Evolutionary conservation across 1,140 invertebrate genomes (phyloP).

Genomic region (Macrocentrus cingulum): DNA sequence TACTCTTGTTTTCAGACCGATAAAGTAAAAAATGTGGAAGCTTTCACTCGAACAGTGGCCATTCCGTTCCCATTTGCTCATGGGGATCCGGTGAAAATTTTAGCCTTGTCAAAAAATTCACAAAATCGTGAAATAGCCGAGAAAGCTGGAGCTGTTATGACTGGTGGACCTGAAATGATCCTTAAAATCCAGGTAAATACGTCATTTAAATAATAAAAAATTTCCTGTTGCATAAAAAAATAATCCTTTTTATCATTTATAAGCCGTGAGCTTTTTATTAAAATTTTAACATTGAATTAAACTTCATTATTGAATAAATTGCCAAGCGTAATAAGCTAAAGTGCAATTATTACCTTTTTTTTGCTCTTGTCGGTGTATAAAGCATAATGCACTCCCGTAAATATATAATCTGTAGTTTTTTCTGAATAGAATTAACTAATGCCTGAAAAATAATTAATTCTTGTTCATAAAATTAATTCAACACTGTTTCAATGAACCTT

Average conservation of each 20-base stretch:
- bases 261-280: too few relatives aligned
- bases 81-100: slow-evolving; percentile 64
- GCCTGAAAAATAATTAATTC: background rate
- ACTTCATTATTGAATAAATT: too few relatives aligned
- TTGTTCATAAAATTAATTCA: background rate
- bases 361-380: too few relatives aligned
- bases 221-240: background rate
- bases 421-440: background rate
- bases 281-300: too few relatives aligned
- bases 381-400: too few relatives aligned
- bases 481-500: too few relatives aligned
- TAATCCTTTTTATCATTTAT: too few relatives aligned
- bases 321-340: too few relatives aligned
- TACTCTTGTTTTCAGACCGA: slow-evolving; percentile 33
- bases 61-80: slow-evolving; percentile 69
- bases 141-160: slow-evolving; percentile 69
- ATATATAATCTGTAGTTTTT: too few relatives aligned
- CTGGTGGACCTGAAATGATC: slow-evolving; percentile 71
- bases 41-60: slow-evolving; percentile 63
- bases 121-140: slow-evolving; percentile 62
- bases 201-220: background rate
- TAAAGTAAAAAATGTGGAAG: slow-evolving; percentile 65
- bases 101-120: slow-evolving; percentile 71
- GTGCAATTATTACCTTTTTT: too few relatives aligned
- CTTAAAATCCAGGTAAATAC: slow-evolving; percentile 69